Conservation (phyloP, 2,113 vertebrate genomes). For the Crypturellus undulatus region DNA sequence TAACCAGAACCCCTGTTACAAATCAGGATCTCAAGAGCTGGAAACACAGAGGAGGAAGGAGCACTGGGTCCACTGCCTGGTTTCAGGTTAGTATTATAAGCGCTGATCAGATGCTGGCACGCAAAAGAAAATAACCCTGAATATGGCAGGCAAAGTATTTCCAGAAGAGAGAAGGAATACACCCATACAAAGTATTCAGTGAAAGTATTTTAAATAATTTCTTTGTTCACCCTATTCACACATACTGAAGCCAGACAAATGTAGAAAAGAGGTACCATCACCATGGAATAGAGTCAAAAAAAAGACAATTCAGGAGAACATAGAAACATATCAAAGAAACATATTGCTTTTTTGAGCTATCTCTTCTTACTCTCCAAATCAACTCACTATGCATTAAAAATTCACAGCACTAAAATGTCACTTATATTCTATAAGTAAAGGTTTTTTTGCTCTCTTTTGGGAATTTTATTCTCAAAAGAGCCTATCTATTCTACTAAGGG, state of each 20-base stretch:
- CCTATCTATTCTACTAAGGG: not conserved
- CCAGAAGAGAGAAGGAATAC: not conserved
- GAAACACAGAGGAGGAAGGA: not conserved
- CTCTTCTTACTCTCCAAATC: not conserved
- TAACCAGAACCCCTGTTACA: not conserved
- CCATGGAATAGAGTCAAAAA: not conserved
- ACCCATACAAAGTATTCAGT: not conserved
- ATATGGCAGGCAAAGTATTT: not conserved
- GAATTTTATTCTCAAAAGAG: not conserved
- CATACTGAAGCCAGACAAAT: not conserved
- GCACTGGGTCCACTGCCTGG: not conserved
- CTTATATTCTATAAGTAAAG: not conserved
- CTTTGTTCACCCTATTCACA: not conserved
- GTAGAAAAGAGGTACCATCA: not conserved
- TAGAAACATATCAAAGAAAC: not conserved
- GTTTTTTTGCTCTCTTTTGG: not conserved
- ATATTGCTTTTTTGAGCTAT: not conserved
- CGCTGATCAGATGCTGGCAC: not conserved
- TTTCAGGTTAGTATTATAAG: not conserved
- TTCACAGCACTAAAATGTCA: accelerated
- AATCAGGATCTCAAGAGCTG: not conserved
- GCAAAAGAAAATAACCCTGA: not conserved
- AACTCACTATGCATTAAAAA: not conserved
- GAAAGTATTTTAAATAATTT: not conserved
- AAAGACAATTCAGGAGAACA: not conserved